A percentile compares a stretch with the other conserved stretches of the same genome.
phyloP scores from a whole-genome alignment of 2,797 vertebrate species.

The Nannoperca obscura region DNA sequence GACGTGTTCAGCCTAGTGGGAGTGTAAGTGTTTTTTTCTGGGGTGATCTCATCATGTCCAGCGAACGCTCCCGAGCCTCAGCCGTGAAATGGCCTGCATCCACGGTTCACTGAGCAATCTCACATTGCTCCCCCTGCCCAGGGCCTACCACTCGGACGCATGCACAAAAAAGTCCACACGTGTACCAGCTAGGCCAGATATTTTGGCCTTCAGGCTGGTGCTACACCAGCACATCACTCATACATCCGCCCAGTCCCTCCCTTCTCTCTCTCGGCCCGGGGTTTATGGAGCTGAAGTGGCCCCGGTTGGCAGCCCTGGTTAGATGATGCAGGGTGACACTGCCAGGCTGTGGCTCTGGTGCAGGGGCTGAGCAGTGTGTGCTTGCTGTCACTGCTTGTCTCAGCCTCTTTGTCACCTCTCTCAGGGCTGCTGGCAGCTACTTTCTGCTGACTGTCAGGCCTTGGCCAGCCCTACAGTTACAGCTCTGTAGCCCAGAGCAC shows the following conservation, averaged over 20 bases:
- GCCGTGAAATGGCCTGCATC: constrained; percentile 76
- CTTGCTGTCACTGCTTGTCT: constrained; percentile 70
- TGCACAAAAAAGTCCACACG: constrained; percentile 31
- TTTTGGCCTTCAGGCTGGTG: constrained; percentile 44
- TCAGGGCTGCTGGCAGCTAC: constrained; percentile 65
- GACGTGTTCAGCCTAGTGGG: constrained; percentile 67
- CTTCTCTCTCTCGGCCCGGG: constrained; percentile 9
- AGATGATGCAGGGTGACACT: constrained; percentile 68
- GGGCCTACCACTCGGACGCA: constrained; percentile 13
- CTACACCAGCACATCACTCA: constrained; percentile 47
- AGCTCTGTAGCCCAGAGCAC: constrained; percentile 43
- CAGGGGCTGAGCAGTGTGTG: constrained; percentile 59
- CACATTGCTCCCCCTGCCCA: constrained; percentile 44
- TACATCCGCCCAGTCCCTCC: constrained; percentile 23
- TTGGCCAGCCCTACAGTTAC: constrained; percentile 45
- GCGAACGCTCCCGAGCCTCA: constrained; percentile 55
- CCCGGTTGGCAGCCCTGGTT: constrained; percentile 41
- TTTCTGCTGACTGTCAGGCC: constrained; percentile 73
- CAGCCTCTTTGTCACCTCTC: constrained; percentile 71
- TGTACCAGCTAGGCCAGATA: constrained; percentile 35
- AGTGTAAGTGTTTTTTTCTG: constrained; percentile 60
- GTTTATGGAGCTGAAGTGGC: constrained; percentile 40
- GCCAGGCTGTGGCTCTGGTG: constrained; percentile 47
- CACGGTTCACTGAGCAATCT: constrained; percentile 69
- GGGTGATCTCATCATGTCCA: constrained; percentile 69